A percentile compares a stretch with the other conserved stretches of the same genome.
phyloP scores from a whole-genome alignment of 2,113 vertebrate genomes.

The cattle (Bos taurus) region DNA sequence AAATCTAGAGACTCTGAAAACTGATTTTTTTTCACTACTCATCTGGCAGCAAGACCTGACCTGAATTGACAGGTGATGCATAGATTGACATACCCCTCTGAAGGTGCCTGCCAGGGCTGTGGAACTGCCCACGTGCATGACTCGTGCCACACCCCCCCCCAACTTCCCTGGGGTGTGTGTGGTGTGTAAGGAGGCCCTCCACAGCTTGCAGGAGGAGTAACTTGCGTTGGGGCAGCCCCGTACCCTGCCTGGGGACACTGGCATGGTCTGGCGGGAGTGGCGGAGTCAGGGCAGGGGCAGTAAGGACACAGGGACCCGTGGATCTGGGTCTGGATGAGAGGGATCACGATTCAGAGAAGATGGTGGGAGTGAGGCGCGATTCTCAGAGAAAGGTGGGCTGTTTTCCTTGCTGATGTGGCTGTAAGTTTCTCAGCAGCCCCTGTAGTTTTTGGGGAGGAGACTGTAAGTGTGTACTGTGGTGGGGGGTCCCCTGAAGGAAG shows the following conservation, averaged over 20 bases:
- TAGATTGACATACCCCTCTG: neutral
- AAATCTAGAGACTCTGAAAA: neutral
- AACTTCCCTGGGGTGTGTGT: neutral
- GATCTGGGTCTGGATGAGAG: neutral
- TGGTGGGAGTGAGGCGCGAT: neutral
- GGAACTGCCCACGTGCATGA: neutral
- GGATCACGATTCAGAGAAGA: neutral
- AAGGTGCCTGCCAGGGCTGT: neutral
- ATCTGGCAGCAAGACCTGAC: neutral
- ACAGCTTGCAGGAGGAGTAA: neutral
- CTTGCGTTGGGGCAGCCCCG: neutral
- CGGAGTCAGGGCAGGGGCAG: neutral
- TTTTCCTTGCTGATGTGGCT: neutral
- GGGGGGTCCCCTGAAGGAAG: neutral
- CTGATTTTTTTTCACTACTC: neutral
- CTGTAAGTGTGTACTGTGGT: neutral
- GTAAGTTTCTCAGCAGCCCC: neutral
- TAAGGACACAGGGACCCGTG: neutral
- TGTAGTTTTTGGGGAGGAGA: neutral
- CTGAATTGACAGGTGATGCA: neutral
- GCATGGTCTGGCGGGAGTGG: neutral
- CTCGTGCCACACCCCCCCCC: rapidly evolving
- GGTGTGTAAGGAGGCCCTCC: neutral
- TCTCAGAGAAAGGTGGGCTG: neutral
- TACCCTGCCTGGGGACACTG: neutral